phyloP scores from a whole-genome alignment of 2,888 invertebrate species.

The Agriopis aurantiaria region DNA sequence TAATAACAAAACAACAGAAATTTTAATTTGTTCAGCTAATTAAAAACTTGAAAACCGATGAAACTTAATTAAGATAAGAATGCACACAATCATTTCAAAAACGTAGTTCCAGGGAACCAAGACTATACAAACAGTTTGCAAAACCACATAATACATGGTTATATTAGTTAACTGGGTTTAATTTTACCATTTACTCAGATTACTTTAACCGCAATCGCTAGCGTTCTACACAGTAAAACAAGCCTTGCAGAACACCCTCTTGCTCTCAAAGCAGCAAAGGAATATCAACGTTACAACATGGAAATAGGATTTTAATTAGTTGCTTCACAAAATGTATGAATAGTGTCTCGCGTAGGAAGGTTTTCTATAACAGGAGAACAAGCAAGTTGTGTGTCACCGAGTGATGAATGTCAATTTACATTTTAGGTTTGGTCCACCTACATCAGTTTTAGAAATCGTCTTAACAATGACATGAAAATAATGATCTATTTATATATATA shows the following conservation, averaged over 20 bases:
- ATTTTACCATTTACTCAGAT: conserved; percentile 68
- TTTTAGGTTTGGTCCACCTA: conserved; percentile 57
- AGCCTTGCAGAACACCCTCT: conserved; percentile 52
- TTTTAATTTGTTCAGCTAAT: conserved; percentile 22
- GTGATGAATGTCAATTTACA: conserved; percentile 59
- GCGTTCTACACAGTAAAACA: conserved; percentile 61
- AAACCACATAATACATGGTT: conserved; percentile 50
- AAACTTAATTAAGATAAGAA: conserved; percentile 21
- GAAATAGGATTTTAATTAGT: conserved; percentile 48
- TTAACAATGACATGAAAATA: conserved; percentile 27
- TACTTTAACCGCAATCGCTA: conserved; percentile 67
- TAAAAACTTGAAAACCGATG: conserved; percentile 11
- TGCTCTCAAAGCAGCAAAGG: conserved; percentile 29
- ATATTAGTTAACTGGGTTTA: conserved; percentile 59
- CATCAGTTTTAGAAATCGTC: conserved; percentile 40
- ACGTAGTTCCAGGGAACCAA: conserved; percentile 8
- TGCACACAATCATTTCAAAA: conserved; percentile 7
- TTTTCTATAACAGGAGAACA: conserved; percentile 55
- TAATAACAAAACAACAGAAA: conserved; percentile 17
- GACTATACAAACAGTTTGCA: conserved; percentile 47
- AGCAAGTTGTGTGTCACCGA: conserved; percentile 56
- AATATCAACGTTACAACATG: conserved; percentile 43
- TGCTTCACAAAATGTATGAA: conserved; percentile 39
- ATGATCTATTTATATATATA: too few relatives aligned
- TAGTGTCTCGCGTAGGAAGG: conserved; percentile 55